Evolutionary conservation across 1,140 invertebrate genomes (phyloP).

Genomic region (Neodiprion lecontei): DNA sequence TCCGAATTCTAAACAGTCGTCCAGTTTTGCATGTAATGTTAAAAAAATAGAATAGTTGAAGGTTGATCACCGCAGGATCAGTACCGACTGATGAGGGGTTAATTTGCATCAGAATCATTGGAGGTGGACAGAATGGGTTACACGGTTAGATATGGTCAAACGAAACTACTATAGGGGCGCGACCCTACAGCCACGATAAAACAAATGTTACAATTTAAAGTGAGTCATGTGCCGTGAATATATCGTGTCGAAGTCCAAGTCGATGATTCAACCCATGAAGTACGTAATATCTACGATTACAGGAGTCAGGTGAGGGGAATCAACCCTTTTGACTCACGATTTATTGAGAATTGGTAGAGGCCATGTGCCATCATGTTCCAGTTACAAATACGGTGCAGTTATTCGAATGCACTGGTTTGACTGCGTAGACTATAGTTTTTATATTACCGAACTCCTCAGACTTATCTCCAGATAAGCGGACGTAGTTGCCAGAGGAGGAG

Average conservation of each 20-base stretch:
- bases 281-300: slow-evolving; percentile 4
- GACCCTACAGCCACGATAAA: slow-evolving; percentile 23
- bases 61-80: background rate
- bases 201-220: slow-evolving; percentile 38
- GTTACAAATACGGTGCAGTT: no score
- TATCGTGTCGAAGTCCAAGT: slow-evolving; percentile 17
- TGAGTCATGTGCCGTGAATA: slow-evolving; percentile 36
- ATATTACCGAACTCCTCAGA: no score
- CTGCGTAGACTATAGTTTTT: no score
- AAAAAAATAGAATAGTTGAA: background rate
- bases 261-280: background rate
- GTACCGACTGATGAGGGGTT: background rate
- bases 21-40: background rate
- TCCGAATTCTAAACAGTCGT: no score
- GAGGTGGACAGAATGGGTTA: slow-evolving; percentile 12
- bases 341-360: background rate
- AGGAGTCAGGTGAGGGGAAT: slow-evolving; percentile 16
- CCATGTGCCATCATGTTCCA: no score
- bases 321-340: no score
- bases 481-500: background rate
- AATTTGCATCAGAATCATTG: slow-evolving; percentile 46
- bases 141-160: slow-evolving; percentile 28
- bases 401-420: no score
- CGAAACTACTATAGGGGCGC: slow-evolving; percentile 27
- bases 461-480: no score